These are phyloP conservation scores for Cebus imitator DNA, from an alignment of 2,113 vertebrate species.

Conservation along the genomic window DNA sequence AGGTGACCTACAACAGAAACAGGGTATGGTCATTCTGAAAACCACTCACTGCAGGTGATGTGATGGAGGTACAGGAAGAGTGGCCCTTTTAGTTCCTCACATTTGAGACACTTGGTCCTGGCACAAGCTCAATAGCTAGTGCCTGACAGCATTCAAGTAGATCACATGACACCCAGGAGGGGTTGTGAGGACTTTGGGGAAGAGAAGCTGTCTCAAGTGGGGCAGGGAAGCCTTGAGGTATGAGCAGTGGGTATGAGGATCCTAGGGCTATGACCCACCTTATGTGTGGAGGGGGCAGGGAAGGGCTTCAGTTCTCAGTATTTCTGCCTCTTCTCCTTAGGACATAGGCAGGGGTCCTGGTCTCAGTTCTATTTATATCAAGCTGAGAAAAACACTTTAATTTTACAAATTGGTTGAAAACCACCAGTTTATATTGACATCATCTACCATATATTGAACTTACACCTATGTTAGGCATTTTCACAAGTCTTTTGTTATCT, in stretches of 20 bases:
- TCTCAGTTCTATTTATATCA: background rate
- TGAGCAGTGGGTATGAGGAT: background rate
- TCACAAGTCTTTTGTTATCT: background rate
- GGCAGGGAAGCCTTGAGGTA: background rate
- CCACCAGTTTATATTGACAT: background rate
- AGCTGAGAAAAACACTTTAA: background rate
- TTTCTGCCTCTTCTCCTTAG: background rate
- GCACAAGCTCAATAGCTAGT: background rate
- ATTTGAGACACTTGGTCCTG: background rate
- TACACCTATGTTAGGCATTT: background rate
- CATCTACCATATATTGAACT: background rate
- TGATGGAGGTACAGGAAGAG: background rate
- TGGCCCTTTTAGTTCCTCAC: background rate
- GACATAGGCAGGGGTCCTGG: background rate
- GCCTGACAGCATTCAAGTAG: background rate
- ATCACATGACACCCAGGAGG: background rate
- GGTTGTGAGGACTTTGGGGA: background rate
- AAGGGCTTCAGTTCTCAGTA: background rate
- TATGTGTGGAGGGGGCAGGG: background rate
- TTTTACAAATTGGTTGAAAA: background rate
- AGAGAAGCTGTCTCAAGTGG: background rate
- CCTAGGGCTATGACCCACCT: background rate
- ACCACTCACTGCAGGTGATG: background rate
- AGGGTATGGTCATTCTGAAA: background rate
- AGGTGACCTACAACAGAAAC: background rate